Conservation (phyloP, 2,113 vertebrate genomes). For the Orcinus orca region DNA sequence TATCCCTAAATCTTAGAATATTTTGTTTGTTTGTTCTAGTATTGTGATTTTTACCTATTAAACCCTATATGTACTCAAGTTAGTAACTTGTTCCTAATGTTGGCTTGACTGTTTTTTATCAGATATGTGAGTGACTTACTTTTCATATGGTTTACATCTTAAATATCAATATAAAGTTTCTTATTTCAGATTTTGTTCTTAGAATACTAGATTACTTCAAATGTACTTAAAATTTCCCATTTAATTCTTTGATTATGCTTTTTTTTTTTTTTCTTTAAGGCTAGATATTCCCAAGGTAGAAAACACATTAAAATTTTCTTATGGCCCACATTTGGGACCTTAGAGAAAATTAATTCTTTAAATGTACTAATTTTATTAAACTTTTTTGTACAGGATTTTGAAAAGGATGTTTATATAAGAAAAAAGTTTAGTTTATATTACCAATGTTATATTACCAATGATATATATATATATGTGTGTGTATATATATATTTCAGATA, state of each 20-base stretch:
- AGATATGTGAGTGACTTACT: constrained; percentile 28
- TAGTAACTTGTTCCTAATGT: constrained; percentile 36
- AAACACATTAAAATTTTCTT: constrained; percentile 27
- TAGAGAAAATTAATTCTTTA: constrained; percentile 30
- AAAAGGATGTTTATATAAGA: not conserved
- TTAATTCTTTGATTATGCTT: constrained; percentile 45
- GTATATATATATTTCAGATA: not conserved
- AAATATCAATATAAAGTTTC: constrained; percentile 47
- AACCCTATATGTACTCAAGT: not conserved
- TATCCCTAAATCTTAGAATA: constrained; percentile 33
- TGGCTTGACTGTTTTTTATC: not conserved
- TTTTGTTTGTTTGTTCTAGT: constrained; percentile 51
- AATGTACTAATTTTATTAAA: constrained; percentile 6
- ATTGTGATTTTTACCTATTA: constrained; percentile 32
- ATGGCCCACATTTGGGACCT: not conserved
- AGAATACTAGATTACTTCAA: constrained; percentile 32
- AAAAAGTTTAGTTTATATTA: not conserved
- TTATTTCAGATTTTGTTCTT: constrained; percentile 51
- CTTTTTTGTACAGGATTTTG: constrained; percentile 5
- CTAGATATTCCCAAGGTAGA: constrained; percentile 9
- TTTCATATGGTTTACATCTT: constrained; percentile 44
- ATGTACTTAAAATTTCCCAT: not conserved
- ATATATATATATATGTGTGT: not conserved
- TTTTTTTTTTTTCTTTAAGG: not conserved
- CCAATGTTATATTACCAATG: not conserved